Conservation (phyloP, 1,140 invertebrate genomes). For the Heliconius eleuchia region DNA sequence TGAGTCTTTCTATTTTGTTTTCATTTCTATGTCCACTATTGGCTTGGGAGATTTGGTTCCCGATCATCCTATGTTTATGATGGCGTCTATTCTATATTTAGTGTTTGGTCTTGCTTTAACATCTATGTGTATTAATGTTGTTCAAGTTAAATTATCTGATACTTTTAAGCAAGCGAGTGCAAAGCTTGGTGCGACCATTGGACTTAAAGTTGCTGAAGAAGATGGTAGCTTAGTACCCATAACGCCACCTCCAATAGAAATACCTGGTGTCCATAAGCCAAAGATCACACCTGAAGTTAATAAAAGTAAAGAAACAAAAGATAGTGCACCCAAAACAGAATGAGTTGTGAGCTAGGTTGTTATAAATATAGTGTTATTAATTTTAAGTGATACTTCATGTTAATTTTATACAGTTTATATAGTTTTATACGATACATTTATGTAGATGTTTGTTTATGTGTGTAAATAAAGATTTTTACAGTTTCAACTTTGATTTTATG, state of each 20-base stretch:
- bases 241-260: conserved; percentile 71
- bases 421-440: conserved; percentile 39
- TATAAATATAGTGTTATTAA: conserved; percentile 25
- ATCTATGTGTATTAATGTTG: conserved; percentile 98
- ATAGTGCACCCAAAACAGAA: conserved; percentile 61
- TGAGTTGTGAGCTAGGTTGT: conserved; percentile 44
- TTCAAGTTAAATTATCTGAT: conserved; percentile 92
- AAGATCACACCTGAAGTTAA: conserved; percentile 49
- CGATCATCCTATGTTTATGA: conserved; percentile 94
- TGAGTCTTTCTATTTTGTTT: conserved; percentile 96
- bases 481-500: conserved; percentile 31
- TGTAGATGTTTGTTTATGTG: conserved; percentile 52
- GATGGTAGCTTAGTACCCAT: conserved; percentile 81
- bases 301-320: conserved; percentile 55
- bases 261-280: conserved; percentile 68
- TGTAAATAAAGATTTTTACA: conserved; percentile 62
- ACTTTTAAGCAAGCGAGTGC: conserved; percentile 92
- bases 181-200: conserved; percentile 93
- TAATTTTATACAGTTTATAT: conserved; percentile 44
- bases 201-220: conserved; percentile 87
- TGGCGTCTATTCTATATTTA: conserved; percentile 95
- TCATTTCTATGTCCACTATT: conserved; percentile 96
- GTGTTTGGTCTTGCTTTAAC: conserved; percentile 96
- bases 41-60: conserved; percentile 96
- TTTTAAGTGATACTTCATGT: conserved; percentile 37